These are phyloP conservation scores for Myiotriccus ornatus DNA, from an alignment of 2,797 vertebrate species.

Conservation along the genomic window DNA sequence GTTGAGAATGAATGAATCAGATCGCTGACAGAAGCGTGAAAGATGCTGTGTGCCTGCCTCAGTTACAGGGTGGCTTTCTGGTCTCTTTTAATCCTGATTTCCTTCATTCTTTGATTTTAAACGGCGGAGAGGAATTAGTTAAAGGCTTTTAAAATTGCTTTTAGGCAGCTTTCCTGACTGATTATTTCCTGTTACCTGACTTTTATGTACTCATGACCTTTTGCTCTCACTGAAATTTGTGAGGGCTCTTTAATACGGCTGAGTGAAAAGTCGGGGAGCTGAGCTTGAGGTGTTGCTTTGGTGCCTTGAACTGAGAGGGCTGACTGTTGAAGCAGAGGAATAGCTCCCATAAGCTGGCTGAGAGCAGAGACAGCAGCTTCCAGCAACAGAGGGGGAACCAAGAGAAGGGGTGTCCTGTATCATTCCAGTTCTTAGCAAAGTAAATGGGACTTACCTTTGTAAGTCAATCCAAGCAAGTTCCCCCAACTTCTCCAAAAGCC, in stretches of 20 bases:
- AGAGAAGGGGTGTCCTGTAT: neutral
- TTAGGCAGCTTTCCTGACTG: neutral
- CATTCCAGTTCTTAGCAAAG: neutral
- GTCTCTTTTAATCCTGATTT: neutral
- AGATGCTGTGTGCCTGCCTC: neutral
- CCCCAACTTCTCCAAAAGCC: neutral
- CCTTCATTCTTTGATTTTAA: neutral
- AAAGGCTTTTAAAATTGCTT: neutral
- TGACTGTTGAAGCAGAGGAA: neutral
- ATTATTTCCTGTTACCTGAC: neutral
- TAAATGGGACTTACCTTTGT: neutral
- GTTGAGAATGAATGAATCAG: neutral
- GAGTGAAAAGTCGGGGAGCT: neutral
- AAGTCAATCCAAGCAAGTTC: neutral
- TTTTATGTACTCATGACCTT: neutral
- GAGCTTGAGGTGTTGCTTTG: neutral
- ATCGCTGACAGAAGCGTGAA: neutral
- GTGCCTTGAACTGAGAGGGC: neutral
- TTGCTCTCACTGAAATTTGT: neutral
- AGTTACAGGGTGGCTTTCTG: neutral
- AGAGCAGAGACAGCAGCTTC: neutral
- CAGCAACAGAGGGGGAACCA: neutral
- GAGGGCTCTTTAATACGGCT: neutral
- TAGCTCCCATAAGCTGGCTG: neutral
- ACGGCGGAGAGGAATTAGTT: neutral